Evolutionary conservation across 2,113 vertebrate species (phyloP).

Genomic region (Lutjanus erythropterus): DNA sequence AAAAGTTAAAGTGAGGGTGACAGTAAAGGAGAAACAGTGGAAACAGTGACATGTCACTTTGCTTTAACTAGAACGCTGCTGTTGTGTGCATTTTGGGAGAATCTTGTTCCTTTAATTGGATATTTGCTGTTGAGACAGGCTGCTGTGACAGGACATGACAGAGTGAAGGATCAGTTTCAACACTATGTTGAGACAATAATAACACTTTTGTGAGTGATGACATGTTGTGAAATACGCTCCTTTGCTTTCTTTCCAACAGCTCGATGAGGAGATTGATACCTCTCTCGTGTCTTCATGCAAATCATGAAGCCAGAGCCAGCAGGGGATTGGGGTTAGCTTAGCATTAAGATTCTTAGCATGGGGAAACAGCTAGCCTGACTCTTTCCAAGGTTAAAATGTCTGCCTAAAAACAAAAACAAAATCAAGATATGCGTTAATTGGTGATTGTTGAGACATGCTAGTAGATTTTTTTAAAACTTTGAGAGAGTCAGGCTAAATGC

Average conservation of each 20-base stretch:
- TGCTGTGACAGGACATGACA: slow-evolving; percentile 5
- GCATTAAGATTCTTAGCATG: background rate
- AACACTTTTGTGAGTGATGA: background rate
- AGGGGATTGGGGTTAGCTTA: background rate
- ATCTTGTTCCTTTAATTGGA: slow-evolving; percentile 7
- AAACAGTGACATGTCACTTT: slow-evolving; percentile 14
- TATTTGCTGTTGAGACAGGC: background rate
- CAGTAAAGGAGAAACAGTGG: slow-evolving; percentile 30
- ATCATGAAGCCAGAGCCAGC: background rate
- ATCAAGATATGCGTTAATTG: too few relatives aligned
- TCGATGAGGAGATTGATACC: background rate
- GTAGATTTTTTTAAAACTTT: too few relatives aligned
- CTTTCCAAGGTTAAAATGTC: too few relatives aligned
- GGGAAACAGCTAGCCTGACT: too few relatives aligned
- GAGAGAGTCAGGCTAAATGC: background rate
- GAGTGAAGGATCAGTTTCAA: background rate
- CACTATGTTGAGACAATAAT: slow-evolving; percentile 1
- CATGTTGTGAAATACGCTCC: background rate
- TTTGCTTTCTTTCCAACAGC: background rate
- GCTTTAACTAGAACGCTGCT: background rate
- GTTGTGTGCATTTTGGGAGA: background rate
- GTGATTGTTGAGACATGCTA: too few relatives aligned
- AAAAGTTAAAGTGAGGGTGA: slow-evolving; percentile 11
- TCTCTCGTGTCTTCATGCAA: background rate
- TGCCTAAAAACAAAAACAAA: too few relatives aligned